Conservation (phyloP, 1,140 invertebrate species). For the Conus ventricosus region DNA sequence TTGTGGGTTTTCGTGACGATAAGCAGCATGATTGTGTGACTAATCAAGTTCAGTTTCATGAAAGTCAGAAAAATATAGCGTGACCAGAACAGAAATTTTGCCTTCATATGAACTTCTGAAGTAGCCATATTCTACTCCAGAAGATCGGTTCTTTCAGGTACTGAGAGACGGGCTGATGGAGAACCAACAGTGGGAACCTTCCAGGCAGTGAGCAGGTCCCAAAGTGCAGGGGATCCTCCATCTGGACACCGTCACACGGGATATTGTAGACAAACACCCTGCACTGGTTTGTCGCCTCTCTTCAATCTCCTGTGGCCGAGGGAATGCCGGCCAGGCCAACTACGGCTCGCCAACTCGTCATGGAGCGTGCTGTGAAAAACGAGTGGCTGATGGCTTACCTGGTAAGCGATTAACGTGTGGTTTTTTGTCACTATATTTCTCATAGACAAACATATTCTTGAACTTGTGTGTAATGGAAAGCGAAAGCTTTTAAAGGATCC, state of each 20-base stretch:
- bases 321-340: slow-evolving; percentile 95
- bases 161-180: slow-evolving; percentile 91
- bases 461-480: no score
- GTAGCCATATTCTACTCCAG: no score
- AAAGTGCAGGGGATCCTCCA: slow-evolving; percentile 83
- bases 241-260: slow-evolving; percentile 84
- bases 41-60: no score
- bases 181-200: slow-evolving; percentile 90
- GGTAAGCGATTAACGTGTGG: slow-evolving; percentile 66
- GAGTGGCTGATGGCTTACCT: slow-evolving; percentile 86
- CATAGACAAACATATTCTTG: no score
- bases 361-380: slow-evolving; percentile 93
- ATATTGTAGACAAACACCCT: slow-evolving; percentile 80
- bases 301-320: slow-evolving; percentile 93
- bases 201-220: slow-evolving; percentile 79
- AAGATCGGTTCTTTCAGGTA: slow-evolving; percentile 71
- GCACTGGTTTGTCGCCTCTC: slow-evolving; percentile 93
- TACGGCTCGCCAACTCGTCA: slow-evolving; percentile 98
- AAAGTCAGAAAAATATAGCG: no score
- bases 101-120: no score
- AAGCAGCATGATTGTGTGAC: no score
- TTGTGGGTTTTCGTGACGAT: no score
- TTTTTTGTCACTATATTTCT: no score
- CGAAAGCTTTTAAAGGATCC: no score
- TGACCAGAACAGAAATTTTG: no score